These are phyloP conservation scores for Cladorhizidae sp. DNA, from an alignment of 37 sponge, comb jelly and placozoan genomes.

Conservation along the genomic window DNA sequence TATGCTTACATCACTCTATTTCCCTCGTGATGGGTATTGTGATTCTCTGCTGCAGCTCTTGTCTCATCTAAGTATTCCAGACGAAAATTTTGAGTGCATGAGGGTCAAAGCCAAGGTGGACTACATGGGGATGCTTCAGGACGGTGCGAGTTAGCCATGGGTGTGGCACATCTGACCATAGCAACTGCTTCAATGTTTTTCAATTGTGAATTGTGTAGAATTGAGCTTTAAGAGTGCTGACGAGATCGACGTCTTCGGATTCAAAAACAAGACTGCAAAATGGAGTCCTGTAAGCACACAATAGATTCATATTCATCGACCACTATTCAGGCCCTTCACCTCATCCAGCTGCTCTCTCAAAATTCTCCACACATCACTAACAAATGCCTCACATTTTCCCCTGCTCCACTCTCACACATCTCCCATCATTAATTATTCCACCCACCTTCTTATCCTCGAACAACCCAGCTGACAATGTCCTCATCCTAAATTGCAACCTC, in stretches of 20 bases:
- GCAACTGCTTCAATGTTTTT: neutral
- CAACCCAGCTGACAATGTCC: too few species aligned
- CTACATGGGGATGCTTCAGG: constrained; percentile 65
- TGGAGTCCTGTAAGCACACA: constrained; percentile 66
- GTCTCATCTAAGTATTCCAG: constrained; percentile 77
- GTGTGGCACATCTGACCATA: neutral
- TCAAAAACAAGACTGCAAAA: constrained; percentile 31
- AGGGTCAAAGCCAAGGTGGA: constrained; percentile 45
- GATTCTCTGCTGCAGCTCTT: constrained; percentile 45
- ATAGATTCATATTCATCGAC: too few species aligned
- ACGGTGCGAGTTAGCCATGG: constrained; percentile 47
- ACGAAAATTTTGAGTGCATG: constrained; percentile 58
- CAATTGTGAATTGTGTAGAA: constrained; percentile 26
- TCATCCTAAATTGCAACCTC: too few species aligned
- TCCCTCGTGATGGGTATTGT: too few species aligned
- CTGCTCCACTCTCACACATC: too few species aligned
- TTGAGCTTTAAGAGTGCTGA: constrained; percentile 69
- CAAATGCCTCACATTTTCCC: too few species aligned
- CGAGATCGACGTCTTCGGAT: constrained; percentile 60
- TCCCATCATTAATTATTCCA: too few species aligned
- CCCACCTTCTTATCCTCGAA: too few species aligned
- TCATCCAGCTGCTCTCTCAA: too few species aligned
- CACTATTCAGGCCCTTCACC: too few species aligned
- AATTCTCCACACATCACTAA: too few species aligned
- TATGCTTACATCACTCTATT: too few species aligned